Evolutionary conservation across 2,888 invertebrate species (phyloP).

Genomic region (Polymixis flavicincta): DNA sequence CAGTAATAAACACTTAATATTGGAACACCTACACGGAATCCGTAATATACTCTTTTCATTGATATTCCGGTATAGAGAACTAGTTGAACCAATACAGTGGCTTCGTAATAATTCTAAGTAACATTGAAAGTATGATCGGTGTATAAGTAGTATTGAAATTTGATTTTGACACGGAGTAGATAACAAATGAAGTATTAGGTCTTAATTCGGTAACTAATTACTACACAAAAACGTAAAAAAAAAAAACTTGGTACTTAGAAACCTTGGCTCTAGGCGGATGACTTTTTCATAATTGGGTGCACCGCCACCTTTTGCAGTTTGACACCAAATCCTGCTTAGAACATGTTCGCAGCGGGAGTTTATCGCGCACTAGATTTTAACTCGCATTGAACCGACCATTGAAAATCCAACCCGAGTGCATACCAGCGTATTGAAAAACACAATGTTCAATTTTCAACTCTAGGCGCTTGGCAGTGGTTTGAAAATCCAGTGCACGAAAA

Average conservation of each 20-base stretch:
- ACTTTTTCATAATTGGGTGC: not conserved
- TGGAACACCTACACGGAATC: not conserved
- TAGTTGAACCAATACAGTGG: slow-evolving; percentile 7
- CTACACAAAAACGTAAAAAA: not conserved
- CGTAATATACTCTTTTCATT: not conserved
- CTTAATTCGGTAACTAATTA: not conserved
- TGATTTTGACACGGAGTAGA: not conserved
- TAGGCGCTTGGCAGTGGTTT: too few relatives aligned
- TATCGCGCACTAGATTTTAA: too few relatives aligned
- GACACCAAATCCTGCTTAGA: not conserved
- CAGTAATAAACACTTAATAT: not conserved
- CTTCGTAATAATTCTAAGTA: slow-evolving; percentile 2
- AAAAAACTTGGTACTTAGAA: too few relatives aligned
- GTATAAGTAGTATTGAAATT: slow-evolving; percentile 1
- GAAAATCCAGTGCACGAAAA: too few relatives aligned
- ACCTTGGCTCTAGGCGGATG: not conserved
- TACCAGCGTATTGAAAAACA: too few relatives aligned
- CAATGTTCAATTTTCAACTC: too few relatives aligned
- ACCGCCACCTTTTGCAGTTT: too few relatives aligned
- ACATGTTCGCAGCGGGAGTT: too few relatives aligned
- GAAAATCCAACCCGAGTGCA: too few relatives aligned
- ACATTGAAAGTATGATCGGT: slow-evolving; percentile 17
- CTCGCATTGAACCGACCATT: too few relatives aligned
- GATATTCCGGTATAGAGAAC: not conserved
- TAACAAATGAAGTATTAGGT: slow-evolving; percentile 12